A percentile compares a stretch with the other conserved stretches of the same genome.
phyloP scores from a whole-genome alignment of 2,113 vertebrate genomes.

The Ceyx melanurus region DNA sequence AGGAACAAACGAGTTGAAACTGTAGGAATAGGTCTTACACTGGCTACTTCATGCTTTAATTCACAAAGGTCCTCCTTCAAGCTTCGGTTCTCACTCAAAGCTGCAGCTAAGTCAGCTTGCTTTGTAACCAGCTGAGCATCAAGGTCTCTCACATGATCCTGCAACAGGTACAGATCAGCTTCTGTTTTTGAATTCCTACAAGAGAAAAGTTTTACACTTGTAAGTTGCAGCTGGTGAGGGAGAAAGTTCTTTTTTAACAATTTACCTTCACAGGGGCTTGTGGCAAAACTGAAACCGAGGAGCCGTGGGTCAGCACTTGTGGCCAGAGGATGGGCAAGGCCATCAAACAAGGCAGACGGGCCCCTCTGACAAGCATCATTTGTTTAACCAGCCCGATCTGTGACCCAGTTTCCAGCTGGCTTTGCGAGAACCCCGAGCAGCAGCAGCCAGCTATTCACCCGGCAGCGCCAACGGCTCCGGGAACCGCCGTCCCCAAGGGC shows the following conservation, averaged over 20 bases:
- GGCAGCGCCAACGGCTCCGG: neutral
- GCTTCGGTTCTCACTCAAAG: slow-evolving; percentile 69
- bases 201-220: neutral
- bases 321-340: neutral
- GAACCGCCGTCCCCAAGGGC: neutral
- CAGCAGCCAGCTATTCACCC: neutral
- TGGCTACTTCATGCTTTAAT: slow-evolving; percentile 68
- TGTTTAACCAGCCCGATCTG: neutral
- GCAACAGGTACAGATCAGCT: slow-evolving; percentile 67
- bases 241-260: neutral
- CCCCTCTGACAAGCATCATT: neutral
- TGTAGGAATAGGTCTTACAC: slow-evolving; percentile 65
- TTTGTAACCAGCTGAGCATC: slow-evolving; percentile 74
- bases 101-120: slow-evolving; percentile 74
- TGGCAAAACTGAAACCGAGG: neutral
- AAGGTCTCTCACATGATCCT: slow-evolving; percentile 70
- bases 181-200: slow-evolving; percentile 82
- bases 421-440: neutral
- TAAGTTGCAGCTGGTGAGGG: neutral
- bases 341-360: neutral
- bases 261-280: neutral
- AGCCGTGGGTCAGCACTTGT: neutral
- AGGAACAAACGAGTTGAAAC: neutral
- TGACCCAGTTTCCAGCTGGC: neutral
- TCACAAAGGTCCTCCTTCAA: slow-evolving; percentile 69